phyloP scores from a whole-genome alignment of 2,797 vertebrate genomes.

The Setipinna tenuifilis region DNA sequence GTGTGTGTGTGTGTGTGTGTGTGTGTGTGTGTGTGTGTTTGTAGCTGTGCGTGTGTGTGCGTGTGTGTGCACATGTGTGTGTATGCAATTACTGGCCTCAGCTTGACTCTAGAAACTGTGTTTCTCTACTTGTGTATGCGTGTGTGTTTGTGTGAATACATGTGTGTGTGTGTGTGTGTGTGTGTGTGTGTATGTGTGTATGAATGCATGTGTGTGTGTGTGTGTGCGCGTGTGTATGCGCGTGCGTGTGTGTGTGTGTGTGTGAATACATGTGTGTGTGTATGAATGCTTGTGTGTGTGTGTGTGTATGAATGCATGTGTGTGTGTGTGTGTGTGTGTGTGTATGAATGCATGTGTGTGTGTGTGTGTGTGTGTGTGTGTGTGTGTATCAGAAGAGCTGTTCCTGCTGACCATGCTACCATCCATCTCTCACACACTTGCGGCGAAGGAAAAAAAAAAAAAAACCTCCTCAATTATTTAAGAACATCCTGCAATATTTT shows the following conservation, averaged over 20 bases:
- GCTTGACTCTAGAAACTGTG: no score
- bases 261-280: neutral
- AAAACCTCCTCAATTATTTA: constrained; percentile 30
- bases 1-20: constrained; percentile 14
- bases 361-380: neutral
- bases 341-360: neutral
- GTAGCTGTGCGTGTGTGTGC: neutral
- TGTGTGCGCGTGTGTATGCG: neutral
- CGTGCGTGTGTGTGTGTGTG: neutral
- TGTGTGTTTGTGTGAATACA: neutral
- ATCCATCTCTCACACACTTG: neutral
- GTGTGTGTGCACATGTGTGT: neutral
- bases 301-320: neutral
- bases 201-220: neutral
- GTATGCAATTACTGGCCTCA: no score
- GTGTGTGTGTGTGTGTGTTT: constrained; percentile 4
- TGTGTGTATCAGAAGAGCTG: neutral
- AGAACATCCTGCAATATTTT: constrained; percentile 17
- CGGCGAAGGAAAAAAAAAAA: neutral
- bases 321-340: neutral
- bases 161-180: constrained; percentile 10
- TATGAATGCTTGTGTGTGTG: neutral
- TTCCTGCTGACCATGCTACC: constrained; percentile 6
- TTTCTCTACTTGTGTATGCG: neutral
- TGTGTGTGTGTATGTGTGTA: neutral